A percentile compares a stretch with the other conserved stretches of the same genome.
phyloP scores from a whole-genome alignment of 2,888 invertebrate species.

The Polymixis flavicincta region DNA sequence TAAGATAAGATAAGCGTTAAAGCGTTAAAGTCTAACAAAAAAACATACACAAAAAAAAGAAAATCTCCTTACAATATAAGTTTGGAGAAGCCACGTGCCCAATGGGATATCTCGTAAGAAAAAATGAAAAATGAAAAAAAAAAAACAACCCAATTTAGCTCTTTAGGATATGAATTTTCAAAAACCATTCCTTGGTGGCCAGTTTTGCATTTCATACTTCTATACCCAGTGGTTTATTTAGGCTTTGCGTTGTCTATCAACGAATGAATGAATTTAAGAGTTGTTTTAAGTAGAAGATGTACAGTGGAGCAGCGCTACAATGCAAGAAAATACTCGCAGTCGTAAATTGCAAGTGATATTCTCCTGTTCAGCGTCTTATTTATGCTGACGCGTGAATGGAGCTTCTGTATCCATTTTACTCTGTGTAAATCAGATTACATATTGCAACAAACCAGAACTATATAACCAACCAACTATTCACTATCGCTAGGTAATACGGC shows the following conservation, averaged over 20 bases:
- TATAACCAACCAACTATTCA: slow-evolving; percentile 2
- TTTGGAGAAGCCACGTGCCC: not conserved
- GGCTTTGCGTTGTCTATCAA: too few species aligned
- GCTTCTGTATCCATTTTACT: slow-evolving; percentile 20
- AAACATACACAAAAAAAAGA: too few species aligned
- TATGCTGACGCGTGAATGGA: not conserved
- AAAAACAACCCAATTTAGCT: fast-evolving
- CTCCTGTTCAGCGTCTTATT: not conserved
- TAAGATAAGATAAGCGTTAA: too few species aligned
- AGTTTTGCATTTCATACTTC: too few species aligned
- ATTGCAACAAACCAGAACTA: slow-evolving; percentile 32
- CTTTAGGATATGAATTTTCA: not conserved
- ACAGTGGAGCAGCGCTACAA: not conserved
- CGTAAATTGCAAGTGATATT: slow-evolving; percentile 3
- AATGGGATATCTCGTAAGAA: not conserved
- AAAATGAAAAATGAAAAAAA: too few species aligned
- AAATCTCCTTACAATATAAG: too few species aligned
- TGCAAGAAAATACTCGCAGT: not conserved
- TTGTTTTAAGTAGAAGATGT: not conserved
- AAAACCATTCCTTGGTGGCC: not conserved
- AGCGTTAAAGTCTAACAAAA: too few species aligned
- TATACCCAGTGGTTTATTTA: too few species aligned
- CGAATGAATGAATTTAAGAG: not conserved
- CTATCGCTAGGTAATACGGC: slow-evolving; percentile 8
- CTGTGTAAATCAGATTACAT: slow-evolving; percentile 18